Conservation (phyloP, 2,888 invertebrate genomes). For the Troides oblongomaculatus region DNA sequence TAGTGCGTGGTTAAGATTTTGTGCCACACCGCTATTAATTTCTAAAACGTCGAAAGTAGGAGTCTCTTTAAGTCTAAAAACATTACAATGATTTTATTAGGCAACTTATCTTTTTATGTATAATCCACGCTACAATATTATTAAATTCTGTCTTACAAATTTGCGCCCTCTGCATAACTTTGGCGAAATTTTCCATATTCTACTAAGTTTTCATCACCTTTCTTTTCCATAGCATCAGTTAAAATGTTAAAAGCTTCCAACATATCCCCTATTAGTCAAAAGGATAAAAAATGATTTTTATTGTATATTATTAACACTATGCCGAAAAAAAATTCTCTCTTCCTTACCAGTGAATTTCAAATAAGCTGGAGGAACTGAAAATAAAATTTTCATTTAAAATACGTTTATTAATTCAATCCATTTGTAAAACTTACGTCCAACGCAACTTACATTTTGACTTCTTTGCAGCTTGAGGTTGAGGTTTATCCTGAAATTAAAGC, state of each 20-base stretch:
- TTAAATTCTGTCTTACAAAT: constrained; percentile 48
- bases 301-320: neutral
- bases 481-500: constrained; percentile 49
- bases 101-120: neutral
- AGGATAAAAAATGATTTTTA: no score
- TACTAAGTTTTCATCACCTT: constrained; percentile 48
- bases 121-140: neutral
- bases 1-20: constrained; percentile 47
- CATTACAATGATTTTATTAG: neutral
- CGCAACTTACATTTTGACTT: constrained; percentile 27
- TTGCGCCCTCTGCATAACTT: constrained; percentile 51
- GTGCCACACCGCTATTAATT: constrained; percentile 45
- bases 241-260: constrained; percentile 56
- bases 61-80: constrained; percentile 52
- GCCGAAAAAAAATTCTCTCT: neutral
- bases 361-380: constrained; percentile 55
- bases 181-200: constrained; percentile 55
- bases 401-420: neutral
- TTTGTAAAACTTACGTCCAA: neutral
- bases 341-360: constrained; percentile 54
- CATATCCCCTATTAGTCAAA: constrained; percentile 52
- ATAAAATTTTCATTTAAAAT: constrained; percentile 17
- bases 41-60: constrained; percentile 50
- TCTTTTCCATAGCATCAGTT: constrained; percentile 55
- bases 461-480: constrained; percentile 38